These are phyloP conservation scores for Beroe ovata DNA, from an alignment of 37 sponge, comb jelly and placozoan species.

Conservation along the genomic window DNA sequence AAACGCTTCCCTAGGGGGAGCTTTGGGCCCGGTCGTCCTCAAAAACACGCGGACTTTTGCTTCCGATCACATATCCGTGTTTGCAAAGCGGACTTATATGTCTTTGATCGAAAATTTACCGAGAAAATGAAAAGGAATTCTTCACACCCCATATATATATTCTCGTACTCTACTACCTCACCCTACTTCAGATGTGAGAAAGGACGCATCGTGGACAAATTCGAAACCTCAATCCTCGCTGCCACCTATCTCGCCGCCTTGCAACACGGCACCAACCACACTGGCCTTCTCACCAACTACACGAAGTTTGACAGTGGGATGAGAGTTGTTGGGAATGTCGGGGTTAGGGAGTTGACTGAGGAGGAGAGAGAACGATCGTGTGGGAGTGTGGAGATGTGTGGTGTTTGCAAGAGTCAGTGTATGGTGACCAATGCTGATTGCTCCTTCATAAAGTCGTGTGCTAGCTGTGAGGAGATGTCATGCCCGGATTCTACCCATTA, in stretches of 20 bases:
- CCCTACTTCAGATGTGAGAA: background rate
- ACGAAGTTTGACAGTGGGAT: background rate
- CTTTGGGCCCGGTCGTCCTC: no score
- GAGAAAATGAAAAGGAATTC: no score
- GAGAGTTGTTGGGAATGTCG: background rate
- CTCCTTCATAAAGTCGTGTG: slow-evolving; percentile 34
- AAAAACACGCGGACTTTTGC: no score
- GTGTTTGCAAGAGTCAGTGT: background rate
- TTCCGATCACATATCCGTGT: no score
- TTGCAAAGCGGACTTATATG: no score
- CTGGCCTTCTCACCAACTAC: background rate
- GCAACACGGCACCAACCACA: background rate
- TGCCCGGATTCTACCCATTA: slow-evolving; percentile 14
- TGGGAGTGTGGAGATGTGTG: background rate
- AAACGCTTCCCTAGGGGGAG: no score
- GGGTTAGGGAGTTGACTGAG: background rate
- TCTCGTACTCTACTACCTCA: no score
- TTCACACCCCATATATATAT: no score
- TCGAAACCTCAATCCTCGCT: background rate
- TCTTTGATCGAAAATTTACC: no score
- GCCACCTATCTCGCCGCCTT: background rate
- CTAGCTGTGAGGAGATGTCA: slow-evolving; percentile 26
- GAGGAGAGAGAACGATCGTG: background rate
- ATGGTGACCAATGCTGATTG: background rate
- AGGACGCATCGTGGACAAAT: background rate